Base-by-base conservation (phyloP, 2,797 vertebrate species). In the Lagocephalus sceleratus region DNA sequence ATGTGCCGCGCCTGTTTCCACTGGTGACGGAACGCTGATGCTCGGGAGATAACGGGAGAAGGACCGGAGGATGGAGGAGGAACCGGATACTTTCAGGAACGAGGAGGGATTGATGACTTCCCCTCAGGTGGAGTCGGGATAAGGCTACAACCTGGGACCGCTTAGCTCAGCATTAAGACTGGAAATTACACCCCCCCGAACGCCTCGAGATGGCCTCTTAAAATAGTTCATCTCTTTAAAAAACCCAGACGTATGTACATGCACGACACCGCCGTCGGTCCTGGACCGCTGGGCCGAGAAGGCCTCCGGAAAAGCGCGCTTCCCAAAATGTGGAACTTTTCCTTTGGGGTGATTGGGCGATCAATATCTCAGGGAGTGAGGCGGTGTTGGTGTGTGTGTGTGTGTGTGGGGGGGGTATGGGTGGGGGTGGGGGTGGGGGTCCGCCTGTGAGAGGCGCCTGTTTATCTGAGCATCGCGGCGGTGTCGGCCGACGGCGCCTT, bases 401-500 rank as follows among this genome's bases (percentile, higher is more conserved):
- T n/a, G n/a, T n/a, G n/a, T n/a, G n/a, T n/a, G n/a, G n/a, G n/a
- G n/a, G n/a, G 29, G 29, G 6, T 35, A 11, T 11, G 5, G 29
- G 6, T 2, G 2, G 6, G 6, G 32, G 6, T 1, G 32, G 6
- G 1, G 32, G 6, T 1, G 32, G 6, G 6, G 32, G 6, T 2
- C 6, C 32, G 6, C 6, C 32, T 2, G 32, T 12, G n/a, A n/a
- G n/a, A n/a, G n/a, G n/a, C n/a, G n/a, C 7, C 11, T 12, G 2
- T 35, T 3, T 14, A 14, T 14, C 5, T 12, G 32, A 12, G 12
- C 32, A 1, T 35, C 1, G 32, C 32, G 3, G 32, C 14, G 32
- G 14, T 35, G 32, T 35, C 32, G 5, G 66, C 71, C 68, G 79
- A 77, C 78, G 55, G 76, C 20, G 74, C 63, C 76, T 73, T 75